phyloP scores from a whole-genome alignment of 2,113 vertebrate species.

The Ceyx margarethae region DNA sequence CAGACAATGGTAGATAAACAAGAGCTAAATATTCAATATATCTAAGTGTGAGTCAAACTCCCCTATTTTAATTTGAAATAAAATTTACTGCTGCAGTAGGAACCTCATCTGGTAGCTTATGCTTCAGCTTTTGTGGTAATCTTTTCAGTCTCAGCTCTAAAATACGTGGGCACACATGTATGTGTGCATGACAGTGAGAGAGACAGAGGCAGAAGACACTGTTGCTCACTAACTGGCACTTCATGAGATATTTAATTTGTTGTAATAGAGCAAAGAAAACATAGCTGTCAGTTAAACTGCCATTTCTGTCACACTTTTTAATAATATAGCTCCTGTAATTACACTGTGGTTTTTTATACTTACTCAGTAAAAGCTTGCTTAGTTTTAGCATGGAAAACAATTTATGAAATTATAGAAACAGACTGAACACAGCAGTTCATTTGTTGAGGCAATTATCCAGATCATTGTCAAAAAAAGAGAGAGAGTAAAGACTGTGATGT shows the following conservation, averaged over 20 bases:
- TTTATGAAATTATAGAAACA: slow-evolving; percentile 82
- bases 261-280: slow-evolving; percentile 83
- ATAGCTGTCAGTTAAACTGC: slow-evolving; percentile 81
- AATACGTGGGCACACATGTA: neutral
- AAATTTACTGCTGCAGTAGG: neutral
- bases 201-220: neutral
- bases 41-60: neutral
- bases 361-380: slow-evolving; percentile 81
- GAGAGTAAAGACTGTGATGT: slow-evolving; percentile 71
- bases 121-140: neutral
- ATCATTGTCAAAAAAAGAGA: slow-evolving; percentile 76
- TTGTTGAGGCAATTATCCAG: slow-evolving; percentile 83
- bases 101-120: neutral
- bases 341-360: slow-evolving; percentile 83
- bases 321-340: slow-evolving; percentile 83
- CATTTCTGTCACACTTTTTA: slow-evolving; percentile 85
- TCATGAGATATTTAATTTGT: slow-evolving; percentile 80
- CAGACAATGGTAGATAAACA: neutral
- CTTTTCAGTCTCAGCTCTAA: neutral
- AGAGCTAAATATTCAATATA: neutral
- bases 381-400: slow-evolving; percentile 81
- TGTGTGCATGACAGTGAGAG: neutral
- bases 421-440: slow-evolving; percentile 80
- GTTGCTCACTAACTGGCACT: slow-evolving; percentile 57
- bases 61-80: neutral